A percentile compares a stretch with the other conserved stretches of the same genome.
phyloP scores from a whole-genome alignment of 2,797 vertebrate species.

The Cygnus olor region DNA sequence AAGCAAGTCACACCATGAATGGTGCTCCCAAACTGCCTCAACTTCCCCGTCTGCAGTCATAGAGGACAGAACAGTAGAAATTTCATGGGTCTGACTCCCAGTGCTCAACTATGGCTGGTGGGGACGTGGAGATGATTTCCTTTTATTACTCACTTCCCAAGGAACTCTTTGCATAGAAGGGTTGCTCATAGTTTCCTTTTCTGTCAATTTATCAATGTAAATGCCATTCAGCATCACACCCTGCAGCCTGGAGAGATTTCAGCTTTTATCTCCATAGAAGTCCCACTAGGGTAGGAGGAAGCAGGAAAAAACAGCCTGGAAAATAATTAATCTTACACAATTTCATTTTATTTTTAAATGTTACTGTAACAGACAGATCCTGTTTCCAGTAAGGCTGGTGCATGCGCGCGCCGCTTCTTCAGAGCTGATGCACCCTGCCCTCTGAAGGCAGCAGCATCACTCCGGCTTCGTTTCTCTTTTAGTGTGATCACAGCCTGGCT shows the following conservation, averaged over 20 bases:
- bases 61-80: background rate
- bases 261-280: background rate
- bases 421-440: background rate
- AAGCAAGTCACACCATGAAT: background rate
- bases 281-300: background rate
- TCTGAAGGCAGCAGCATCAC: background rate
- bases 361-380: background rate
- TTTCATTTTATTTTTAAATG: constrained; percentile 50
- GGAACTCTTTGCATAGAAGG: background rate
- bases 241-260: background rate
- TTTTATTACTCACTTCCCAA: constrained; percentile 51
- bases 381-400: constrained; percentile 11
- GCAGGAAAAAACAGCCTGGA: constrained; percentile 63
- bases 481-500: fast-evolving
- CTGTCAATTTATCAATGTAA: background rate
- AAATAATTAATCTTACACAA: constrained; percentile 11
- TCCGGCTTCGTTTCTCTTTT: background rate
- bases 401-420: background rate
- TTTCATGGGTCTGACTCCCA: fast-evolving
- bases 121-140: background rate
- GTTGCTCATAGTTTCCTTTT: constrained; percentile 1
- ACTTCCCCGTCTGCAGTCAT: background rate
- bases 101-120: background rate
- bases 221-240: background rate
- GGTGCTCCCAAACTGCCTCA: background rate